Conservation (phyloP, 2,797 vertebrate genomes). For the Ptychadena robeensis region DNA sequence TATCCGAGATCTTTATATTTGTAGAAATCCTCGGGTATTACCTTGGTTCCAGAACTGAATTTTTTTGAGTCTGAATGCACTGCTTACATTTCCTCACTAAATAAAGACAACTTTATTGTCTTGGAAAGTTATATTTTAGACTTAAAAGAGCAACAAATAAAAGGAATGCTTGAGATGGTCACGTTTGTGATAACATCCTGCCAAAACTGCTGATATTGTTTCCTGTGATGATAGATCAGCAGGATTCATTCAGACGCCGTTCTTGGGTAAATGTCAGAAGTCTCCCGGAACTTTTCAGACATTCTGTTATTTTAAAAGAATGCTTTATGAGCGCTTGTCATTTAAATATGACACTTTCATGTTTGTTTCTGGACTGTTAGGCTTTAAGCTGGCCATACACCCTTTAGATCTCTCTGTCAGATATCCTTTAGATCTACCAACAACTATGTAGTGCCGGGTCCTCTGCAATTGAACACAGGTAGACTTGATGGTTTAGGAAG, state of each 20-base stretch:
- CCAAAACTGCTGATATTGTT: background rate
- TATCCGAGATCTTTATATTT: background rate
- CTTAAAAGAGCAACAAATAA: background rate
- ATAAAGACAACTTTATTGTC: slow-evolving; percentile 41
- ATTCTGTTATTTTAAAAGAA: too few relatives aligned
- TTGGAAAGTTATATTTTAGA: slow-evolving; percentile 11
- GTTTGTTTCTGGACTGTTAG: too few relatives aligned
- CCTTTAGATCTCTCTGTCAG: too few relatives aligned
- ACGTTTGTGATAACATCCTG: slow-evolving; percentile 10
- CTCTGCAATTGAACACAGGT: too few relatives aligned
- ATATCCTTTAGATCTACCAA: too few relatives aligned
- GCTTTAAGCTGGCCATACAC: too few relatives aligned
- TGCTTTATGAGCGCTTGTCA: too few relatives aligned
- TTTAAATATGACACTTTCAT: too few relatives aligned
- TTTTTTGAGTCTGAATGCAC: slow-evolving; percentile 6
- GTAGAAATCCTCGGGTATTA: background rate
- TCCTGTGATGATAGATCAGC: slow-evolving; percentile 1
- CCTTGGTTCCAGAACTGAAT: background rate
- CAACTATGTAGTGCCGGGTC: too few relatives aligned
- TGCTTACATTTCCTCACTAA: slow-evolving; percentile 32
- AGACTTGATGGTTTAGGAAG: too few relatives aligned
- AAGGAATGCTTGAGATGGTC: slow-evolving; percentile 20
- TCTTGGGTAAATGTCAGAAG: slow-evolving; percentile 9
- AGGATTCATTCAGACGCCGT: background rate
- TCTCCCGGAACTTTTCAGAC: background rate